A percentile compares a stretch with the other conserved stretches of the same genome.
Conservation (phyloP, 2,888 invertebrate genomes). For the Galeruca laticollis region DNA sequence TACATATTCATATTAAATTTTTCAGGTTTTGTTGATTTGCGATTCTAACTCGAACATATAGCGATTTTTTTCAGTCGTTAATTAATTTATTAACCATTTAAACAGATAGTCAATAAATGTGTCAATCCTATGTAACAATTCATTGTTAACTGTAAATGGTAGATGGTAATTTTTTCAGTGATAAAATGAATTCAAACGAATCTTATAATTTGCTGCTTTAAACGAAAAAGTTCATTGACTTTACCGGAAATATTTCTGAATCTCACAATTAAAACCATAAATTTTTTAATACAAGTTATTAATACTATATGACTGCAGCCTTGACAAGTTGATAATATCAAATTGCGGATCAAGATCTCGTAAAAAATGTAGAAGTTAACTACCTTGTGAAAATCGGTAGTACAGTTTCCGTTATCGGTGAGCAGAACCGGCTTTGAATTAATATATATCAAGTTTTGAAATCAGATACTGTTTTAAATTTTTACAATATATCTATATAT, state of each 20-base stretch:
- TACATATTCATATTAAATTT: too few relatives aligned
- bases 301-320: background rate
- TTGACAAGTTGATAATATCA: conserved; percentile 13
- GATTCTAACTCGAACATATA: too few relatives aligned
- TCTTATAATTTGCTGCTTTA: background rate
- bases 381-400: conserved; percentile 21
- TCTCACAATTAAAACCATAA: background rate
- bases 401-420: conserved; percentile 24
- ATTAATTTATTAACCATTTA: conserved; percentile 7
- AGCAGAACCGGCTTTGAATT: conserved; percentile 8
- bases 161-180: too few relatives aligned
- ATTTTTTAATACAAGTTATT: conserved; percentile 11
- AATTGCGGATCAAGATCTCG: conserved; percentile 5
- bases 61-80: too few relatives aligned
- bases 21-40: too few relatives aligned
- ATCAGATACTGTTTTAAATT: too few relatives aligned
- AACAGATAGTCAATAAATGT: background rate
- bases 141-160: background rate
- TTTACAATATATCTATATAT: too few relatives aligned
- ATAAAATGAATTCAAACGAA: too few relatives aligned
- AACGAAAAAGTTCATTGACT: conserved; percentile 33
- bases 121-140: background rate
- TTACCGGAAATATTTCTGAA: conserved; percentile 21
- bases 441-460: background rate
- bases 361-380: conserved; percentile 26